Evolutionary conservation across 2,888 invertebrate genomes (phyloP), one percentile per base, ranked within the genome.

Genomic region (Diarsia brunnea): DNA sequence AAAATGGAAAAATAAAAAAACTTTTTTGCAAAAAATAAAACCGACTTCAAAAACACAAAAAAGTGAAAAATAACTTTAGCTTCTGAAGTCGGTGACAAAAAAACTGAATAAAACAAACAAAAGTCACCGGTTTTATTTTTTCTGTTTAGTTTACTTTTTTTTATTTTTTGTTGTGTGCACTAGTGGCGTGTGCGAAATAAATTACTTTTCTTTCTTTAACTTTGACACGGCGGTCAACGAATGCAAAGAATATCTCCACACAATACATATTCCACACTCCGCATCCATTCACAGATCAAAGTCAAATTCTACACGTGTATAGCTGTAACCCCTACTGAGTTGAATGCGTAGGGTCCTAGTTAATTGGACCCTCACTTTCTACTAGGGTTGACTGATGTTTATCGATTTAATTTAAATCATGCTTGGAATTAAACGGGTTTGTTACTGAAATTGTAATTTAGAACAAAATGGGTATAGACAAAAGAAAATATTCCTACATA

Each of bases 291-390:
- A 45, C 66, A 63, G 69, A 66, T 69, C 58, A 72, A 74, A 74
- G 58, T 82, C 27, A 70, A 66, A 78, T 27, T 43, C 19, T 19
- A 45, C n/a, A 49, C 27, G 10, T 51, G 21, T 19, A 45, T 60
- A 24, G 19, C 27, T 27, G 31, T 11, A 31, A 31, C 8, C 24
- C 16, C 16, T 43, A 47, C 38, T 49, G 14, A 51, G 58, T 66
- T 68, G 60, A 69, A 69, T 71, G 38, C 65, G 43, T 63, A 61
- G 43, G 45, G 66, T 47, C n/a, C 24, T 38, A 75, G 53, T 79
- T 82, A 72, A 81, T 81, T 84, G 72, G 81, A 31, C 69, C 38
- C 45, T 43, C 24, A 60, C 81, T 72, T 80, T 65, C 51, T 47
- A 43, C 14, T 24, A 55, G 63, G 73, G 77, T 49, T 63, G 69